Evolutionary conservation across 2,888 invertebrate genomes (phyloP), one percentile per base, ranked within the genome.

Genomic region (Campoplex capitator): DNA sequence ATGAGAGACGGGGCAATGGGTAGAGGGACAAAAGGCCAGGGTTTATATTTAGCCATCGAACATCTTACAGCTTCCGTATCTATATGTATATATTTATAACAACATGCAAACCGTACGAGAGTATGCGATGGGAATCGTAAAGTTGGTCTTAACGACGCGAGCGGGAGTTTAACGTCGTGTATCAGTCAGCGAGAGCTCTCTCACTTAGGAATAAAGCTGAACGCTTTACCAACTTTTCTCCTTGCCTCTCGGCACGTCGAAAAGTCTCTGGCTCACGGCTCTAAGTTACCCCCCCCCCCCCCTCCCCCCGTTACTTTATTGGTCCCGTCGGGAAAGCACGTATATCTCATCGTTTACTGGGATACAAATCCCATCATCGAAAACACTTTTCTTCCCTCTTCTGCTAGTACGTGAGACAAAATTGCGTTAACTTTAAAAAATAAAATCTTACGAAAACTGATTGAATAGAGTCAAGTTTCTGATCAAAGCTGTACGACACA

Each of bases 131-230:
- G 85, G 80, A 88, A 88, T 90, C 89, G 88, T 90, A 88, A 91
- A 90, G 88, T 88, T 74, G 78, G 88, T 68, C 84, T 91, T 90
- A 91, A 91, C 91, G 91, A 90, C 82, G 89, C 88, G 88, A 85
- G 86, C 88, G 86, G 88, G 90, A 90, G 89, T 91, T 92, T 90
- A 91, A 82, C 90, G 90, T 84, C 88, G 89, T 90, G 91, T 90
- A 88, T 89, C 89, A 86, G 85, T 87, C 88, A 86, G 78, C 83
- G 83, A 82, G 83, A 82, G 85, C 78, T 85, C 77, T 85, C 77
- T 82, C 82, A 76, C 84, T 85, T 80, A 75, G 70, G 78, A 56
- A 71, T 32, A 67, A 58, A 45, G 70, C 54, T 23, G 68, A 56
- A 78, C 73, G 70, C 51, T 78, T 79, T 75, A 68, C 83, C 68